A percentile compares a stretch with the other conserved stretches of the same genome.
phyloP scores from a whole-genome alignment of 2,797 vertebrate species.

The Discoglossus pictus region DNA sequence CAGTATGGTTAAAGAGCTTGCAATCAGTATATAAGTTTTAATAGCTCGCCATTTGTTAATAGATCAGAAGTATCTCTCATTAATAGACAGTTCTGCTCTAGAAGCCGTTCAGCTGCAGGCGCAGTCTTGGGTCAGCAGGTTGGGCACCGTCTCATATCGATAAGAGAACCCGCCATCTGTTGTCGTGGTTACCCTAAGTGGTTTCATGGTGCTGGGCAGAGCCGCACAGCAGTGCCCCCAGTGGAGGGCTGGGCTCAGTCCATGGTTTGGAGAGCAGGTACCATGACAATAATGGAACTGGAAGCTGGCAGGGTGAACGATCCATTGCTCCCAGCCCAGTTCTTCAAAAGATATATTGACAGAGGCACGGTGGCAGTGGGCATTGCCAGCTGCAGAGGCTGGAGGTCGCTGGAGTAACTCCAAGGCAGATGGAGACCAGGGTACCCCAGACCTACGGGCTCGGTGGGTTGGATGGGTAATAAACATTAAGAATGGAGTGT shows the following conservation, averaged over 20 bases:
- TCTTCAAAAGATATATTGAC: slow-evolving; percentile 89
- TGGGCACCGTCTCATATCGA: slow-evolving; percentile 86
- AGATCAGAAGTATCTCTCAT: too few relatives aligned
- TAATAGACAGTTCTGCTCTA: too few relatives aligned
- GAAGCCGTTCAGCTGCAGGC: slow-evolving; percentile 80
- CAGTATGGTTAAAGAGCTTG: too few relatives aligned
- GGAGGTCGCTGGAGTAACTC: slow-evolving; percentile 79
- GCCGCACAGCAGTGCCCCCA: slow-evolving; percentile 86
- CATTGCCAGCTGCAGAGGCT: slow-evolving; percentile 58
- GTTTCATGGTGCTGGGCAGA: slow-evolving; percentile 82
- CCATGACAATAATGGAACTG: slow-evolving; percentile 90
- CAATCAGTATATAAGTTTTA: too few relatives aligned
- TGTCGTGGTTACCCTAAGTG: slow-evolving; percentile 85
- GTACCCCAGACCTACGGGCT: slow-evolving; percentile 64
- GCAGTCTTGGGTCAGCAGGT: slow-evolving; percentile 88
- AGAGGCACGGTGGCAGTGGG: slow-evolving; percentile 76
- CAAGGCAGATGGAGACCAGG: slow-evolving; percentile 80
- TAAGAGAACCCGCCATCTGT: slow-evolving; percentile 88
- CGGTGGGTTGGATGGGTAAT: slow-evolving; percentile 62
- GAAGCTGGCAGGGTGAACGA: slow-evolving; percentile 83
- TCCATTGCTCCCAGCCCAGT: slow-evolving; percentile 93
- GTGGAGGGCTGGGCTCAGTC: slow-evolving; percentile 69
- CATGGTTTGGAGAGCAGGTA: slow-evolving; percentile 72
- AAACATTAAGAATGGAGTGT: slow-evolving; percentile 83
- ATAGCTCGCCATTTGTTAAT: too few relatives aligned